These are phyloP conservation scores for Adelges cooleyi DNA, from an alignment of 1,140 invertebrate genomes.

Conservation along the genomic window DNA sequence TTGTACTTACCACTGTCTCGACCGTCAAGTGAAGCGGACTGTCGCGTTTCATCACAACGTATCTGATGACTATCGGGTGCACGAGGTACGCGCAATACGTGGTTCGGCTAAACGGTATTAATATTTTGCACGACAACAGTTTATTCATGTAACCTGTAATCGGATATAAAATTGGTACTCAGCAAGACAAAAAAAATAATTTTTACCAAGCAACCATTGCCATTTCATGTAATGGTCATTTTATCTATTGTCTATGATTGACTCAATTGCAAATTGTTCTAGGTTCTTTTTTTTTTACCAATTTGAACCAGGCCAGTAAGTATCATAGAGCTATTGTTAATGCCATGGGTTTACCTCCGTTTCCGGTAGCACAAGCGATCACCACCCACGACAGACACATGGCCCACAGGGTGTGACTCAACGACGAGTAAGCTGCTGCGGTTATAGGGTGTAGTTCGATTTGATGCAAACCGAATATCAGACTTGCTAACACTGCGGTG, in stretches of 20 bases:
- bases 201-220: background rate
- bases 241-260: background rate
- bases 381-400: slow-evolving; percentile 72
- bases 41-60: slow-evolving; percentile 62
- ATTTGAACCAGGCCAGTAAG: background rate
- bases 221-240: background rate
- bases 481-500: slow-evolving; percentile 48
- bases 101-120: slow-evolving; percentile 71
- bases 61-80: slow-evolving; percentile 65
- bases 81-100: slow-evolving; percentile 74
- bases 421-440: slow-evolving; percentile 66
- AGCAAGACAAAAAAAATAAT: too few relatives aligned
- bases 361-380: slow-evolving; percentile 74
- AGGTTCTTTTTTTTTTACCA: background rate
- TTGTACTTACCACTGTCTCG: slow-evolving; percentile 52
- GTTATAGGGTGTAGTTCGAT: slow-evolving; percentile 52
- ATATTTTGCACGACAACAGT: slow-evolving; percentile 53
- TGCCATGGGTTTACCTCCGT: slow-evolving; percentile 52
- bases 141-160: slow-evolving; percentile 27
- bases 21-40: slow-evolving; percentile 65
- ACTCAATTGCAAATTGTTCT: background rate
- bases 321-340: background rate
- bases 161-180: too few relatives aligned
- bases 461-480: slow-evolving; percentile 65
- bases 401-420: slow-evolving; percentile 76